A percentile compares a stretch with the other conserved stretches of the same genome.
These are phyloP conservation scores for Arnoldichthys spilopterus DNA, from an alignment of 2,797 vertebrate genomes.

Conservation along the genomic window DNA sequence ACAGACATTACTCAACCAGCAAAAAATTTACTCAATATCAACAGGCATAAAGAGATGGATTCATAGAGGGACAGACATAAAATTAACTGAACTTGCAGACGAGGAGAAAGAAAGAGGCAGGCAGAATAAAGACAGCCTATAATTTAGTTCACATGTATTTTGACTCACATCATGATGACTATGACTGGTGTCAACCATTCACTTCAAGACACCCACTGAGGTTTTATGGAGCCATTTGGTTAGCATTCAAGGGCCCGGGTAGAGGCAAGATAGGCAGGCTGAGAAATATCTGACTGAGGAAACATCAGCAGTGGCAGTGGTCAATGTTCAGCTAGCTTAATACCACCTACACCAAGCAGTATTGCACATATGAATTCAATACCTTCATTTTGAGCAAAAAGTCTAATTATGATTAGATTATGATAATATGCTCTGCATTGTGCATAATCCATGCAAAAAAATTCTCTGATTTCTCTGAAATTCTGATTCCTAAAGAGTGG, in stretches of 20 bases:
- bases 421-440: not conserved
- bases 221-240: conserved; percentile 20
- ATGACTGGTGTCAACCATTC: not conserved
- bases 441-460: not conserved
- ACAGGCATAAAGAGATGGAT: not conserved
- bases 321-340: no score
- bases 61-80: not conserved
- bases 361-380: not conserved
- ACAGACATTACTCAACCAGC: conserved; percentile 3
- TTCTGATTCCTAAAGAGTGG: conserved; percentile 6
- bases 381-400: not conserved
- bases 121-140: not conserved
- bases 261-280: not conserved
- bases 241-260: not conserved
- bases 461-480: no score
- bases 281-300: not conserved
- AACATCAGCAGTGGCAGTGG: not conserved
- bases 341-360: no score
- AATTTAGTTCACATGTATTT: not conserved
- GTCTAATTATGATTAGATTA: no score
- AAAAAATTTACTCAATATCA: not conserved
- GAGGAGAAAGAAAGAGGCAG: not conserved
- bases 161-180: not conserved
- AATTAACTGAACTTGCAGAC: not conserved
- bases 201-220: not conserved